These are phyloP conservation scores for Crypturellus undulatus DNA, from an alignment of 2,113 vertebrate species.

Conservation along the genomic window DNA sequence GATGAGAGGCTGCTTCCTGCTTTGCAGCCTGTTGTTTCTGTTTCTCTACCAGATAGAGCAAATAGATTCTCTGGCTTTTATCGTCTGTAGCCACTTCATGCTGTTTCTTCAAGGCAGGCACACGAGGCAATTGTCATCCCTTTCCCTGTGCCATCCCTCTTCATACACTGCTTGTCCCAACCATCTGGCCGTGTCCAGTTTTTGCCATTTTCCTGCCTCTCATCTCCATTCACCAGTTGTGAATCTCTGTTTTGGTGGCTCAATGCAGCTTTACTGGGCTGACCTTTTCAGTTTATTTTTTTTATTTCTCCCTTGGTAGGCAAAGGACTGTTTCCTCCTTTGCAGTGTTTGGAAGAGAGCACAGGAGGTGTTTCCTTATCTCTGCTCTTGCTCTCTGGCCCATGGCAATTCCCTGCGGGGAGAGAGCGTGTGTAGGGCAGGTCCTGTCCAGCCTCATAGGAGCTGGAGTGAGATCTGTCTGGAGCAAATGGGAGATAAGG, in stretches of 20 bases:
- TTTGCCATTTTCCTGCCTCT: background rate
- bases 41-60: background rate
- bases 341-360: background rate
- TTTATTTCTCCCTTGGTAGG: background rate
- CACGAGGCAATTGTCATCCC: background rate
- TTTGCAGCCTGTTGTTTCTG: background rate
- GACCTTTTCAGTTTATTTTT: background rate
- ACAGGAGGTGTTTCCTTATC: background rate
- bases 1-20: background rate
- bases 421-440: background rate
- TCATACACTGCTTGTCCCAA: background rate
- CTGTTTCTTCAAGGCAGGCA: background rate
- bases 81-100: background rate
- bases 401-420: background rate
- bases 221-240: rapidly evolving
- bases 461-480: background rate
- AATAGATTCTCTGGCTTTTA: background rate
- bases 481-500: rapidly evolving
- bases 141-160: background rate
- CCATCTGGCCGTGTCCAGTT: background rate
- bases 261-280: background rate
- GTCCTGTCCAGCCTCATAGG: background rate
- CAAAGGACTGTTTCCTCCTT: background rate
- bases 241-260: background rate
- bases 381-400: background rate